Evolutionary conservation across 2,113 vertebrate species (phyloP), one percentile per base, ranked within the genome.

Genomic region (Xyliphius kryptos): DNA sequence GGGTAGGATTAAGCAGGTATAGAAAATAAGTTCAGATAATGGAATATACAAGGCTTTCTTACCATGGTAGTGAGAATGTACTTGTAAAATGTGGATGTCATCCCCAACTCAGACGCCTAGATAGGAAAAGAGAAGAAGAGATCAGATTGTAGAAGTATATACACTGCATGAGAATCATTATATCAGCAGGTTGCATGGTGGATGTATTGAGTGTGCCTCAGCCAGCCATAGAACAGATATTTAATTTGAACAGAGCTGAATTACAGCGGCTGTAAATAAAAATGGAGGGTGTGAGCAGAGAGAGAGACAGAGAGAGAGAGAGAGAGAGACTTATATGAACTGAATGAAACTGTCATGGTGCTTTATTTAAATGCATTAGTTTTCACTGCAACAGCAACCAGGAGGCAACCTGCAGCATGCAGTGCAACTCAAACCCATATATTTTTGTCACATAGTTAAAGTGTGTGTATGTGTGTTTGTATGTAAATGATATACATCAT

Each of bases 11-110:
- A n/a, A n/a, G n/a, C n/a, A n/a, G n/a, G n/a, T n/a, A n/a, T n/a
- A n/a, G n/a, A n/a, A n/a, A n/a, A n/a, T n/a, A n/a, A n/a, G n/a
- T n/a, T n/a, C n/a, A n/a, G n/a, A n/a, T n/a, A n/a, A n/a, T n/a
- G n/a, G n/a, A n/a, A n/a, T n/a, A n/a, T n/a, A n/a, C n/a, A n/a
- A n/a, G n/a, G 15, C 38, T 32, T 72, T 84, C 90, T 86, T 77
- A 94, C 92, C 92, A 94, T 92, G 40, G 91, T 94, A 48, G 92
- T 94, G 67, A 93, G 88, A 76, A 94, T 94, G 83, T 93, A 94
- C 75, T 93, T 94, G 79, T 94, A 93, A 87, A 92, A 93, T 0
- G 90, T 87, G 5, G 92, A 92, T n/a, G 86, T 94, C 92, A 94
- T 94, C 58, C 92, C 91, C 71, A 94, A 69, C 76, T 94, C 92